These are phyloP conservation scores for Apeira syringaria DNA, from an alignment of 2,888 invertebrate species.

Conservation along the genomic window DNA sequence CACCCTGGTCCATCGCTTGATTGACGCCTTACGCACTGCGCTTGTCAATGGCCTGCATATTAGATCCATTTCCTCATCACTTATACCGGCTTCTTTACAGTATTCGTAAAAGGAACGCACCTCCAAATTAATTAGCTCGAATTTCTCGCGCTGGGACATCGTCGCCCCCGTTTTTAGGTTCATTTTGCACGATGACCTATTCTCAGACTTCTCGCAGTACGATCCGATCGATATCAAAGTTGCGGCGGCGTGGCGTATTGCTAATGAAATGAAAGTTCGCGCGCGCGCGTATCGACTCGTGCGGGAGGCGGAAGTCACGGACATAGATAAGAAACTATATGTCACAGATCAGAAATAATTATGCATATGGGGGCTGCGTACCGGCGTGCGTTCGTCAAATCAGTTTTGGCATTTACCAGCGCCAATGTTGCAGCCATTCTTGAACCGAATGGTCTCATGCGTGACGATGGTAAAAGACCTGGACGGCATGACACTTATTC, in stretches of 20 bases:
- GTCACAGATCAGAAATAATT: too few species aligned
- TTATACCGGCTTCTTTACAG: slow-evolving; percentile 87
- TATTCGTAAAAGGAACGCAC: slow-evolving; percentile 85
- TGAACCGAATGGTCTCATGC: too few species aligned
- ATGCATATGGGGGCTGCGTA: too few species aligned
- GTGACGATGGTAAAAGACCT: too few species aligned
- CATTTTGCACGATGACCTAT: slow-evolving; percentile 64
- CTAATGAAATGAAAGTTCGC: slow-evolving; percentile 72
- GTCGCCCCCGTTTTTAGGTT: slow-evolving; percentile 67
- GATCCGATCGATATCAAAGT: slow-evolving; percentile 64
- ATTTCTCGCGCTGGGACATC: slow-evolving; percentile 78
- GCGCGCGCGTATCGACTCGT: slow-evolving; percentile 67
- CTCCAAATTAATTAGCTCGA: slow-evolving; percentile 84
- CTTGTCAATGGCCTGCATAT: slow-evolving; percentile 86
- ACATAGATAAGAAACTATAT: too few species aligned
- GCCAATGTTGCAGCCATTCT: too few species aligned
- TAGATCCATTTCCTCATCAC: slow-evolving; percentile 86
- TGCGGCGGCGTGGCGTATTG: slow-evolving; percentile 55
- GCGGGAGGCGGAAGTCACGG: slow-evolving; percentile 27
- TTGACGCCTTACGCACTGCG: slow-evolving; percentile 83
- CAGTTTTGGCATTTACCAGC: too few species aligned
- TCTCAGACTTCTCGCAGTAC: slow-evolving; percentile 28
- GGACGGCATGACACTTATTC: too few species aligned
- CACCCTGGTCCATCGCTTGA: slow-evolving; percentile 81
- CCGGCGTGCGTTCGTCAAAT: too few species aligned